Evolutionary conservation across 2,113 vertebrate species (phyloP).

Genomic region (Herpailurus yagouaroundi): DNA sequence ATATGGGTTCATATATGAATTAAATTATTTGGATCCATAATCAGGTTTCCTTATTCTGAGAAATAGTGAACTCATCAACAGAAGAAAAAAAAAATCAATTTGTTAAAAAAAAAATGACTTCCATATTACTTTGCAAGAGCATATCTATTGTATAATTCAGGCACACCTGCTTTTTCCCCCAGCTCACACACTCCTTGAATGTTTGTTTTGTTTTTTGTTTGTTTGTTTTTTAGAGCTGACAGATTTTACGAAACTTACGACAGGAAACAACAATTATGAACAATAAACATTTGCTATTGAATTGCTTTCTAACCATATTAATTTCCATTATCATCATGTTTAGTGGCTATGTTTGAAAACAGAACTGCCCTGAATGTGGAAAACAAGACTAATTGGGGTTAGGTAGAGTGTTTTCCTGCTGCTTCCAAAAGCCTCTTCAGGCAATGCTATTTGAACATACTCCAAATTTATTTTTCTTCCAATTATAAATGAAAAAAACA

Average conservation of each 20-base stretch:
- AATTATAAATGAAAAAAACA: slow-evolving; percentile 48
- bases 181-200: not conserved
- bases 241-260: slow-evolving; percentile 66
- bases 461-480: slow-evolving; percentile 62
- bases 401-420: slow-evolving; percentile 53
- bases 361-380: slow-evolving; percentile 63
- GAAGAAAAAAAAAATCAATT: slow-evolving; percentile 16
- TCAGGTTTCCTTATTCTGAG: slow-evolving; percentile 31
- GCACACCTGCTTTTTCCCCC: not conserved
- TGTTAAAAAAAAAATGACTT: slow-evolving; percentile 18
- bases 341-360: slow-evolving; percentile 54
- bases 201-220: not conserved
- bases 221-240: slow-evolving; percentile 4
- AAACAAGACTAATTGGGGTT: slow-evolving; percentile 78
- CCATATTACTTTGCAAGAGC: not conserved
- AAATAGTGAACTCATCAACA: not conserved
- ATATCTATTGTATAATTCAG: slow-evolving; percentile 10
- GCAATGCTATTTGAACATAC: slow-evolving; percentile 60
- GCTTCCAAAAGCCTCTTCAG: slow-evolving; percentile 68
- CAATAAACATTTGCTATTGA: slow-evolving; percentile 70
- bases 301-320: slow-evolving; percentile 75
- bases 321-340: slow-evolving; percentile 68
- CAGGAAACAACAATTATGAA: slow-evolving; percentile 61
- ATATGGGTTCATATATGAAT: not conserved
- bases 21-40: slow-evolving; percentile 1